Evolutionary conservation across 2,888 invertebrate species (phyloP), one percentile per base, ranked within the genome.

Genomic region (Apamea epomidion): DNA sequence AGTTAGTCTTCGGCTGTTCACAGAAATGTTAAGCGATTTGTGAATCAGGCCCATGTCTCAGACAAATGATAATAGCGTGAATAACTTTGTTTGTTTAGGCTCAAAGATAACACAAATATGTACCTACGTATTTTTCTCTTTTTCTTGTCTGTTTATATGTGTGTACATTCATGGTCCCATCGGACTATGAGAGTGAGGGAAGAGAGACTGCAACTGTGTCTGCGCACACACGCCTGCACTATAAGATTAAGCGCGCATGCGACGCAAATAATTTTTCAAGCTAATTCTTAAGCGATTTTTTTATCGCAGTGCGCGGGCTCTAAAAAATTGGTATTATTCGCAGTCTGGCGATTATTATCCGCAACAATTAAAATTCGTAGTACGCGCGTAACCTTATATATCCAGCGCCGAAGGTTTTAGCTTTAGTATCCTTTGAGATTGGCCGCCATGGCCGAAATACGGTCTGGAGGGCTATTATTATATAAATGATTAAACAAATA

Each of bases 1-100:
- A 76, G 32, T 58, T 65, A 42, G 48, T 73, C n/a, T 54, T 3
- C 29, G 21, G n/a, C 42, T 10, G 45, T 88, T 82, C 75, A 68
- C 21, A 8, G 74, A 80, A 80, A 72, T 64, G 58, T 64, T 25
- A 25, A 42, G 71, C 68, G 18, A 71, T 64, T 71, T 68, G 74
- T 86, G 87, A 86, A 77, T 84, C 84, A 88, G 72, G 74, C 51
- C 6, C 0, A 54, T 76, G 69, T 42, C 37, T 79, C 51, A 76
- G 25, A 45, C 7, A 48, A 16, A 62, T 65, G 18, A 60, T 68
- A 71, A 62, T 4, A 29, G 4, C 1, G n/a, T 69, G 14, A 68
- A 32, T 64, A 64, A 58, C 16, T 29, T 78, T 78, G 60, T 81
- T 80, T 82, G 37, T 70, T 80, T 74, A 60, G 29, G 21, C 70